Conservation (phyloP, 2,113 vertebrate genomes). For the Rafetus swinhoei region DNA sequence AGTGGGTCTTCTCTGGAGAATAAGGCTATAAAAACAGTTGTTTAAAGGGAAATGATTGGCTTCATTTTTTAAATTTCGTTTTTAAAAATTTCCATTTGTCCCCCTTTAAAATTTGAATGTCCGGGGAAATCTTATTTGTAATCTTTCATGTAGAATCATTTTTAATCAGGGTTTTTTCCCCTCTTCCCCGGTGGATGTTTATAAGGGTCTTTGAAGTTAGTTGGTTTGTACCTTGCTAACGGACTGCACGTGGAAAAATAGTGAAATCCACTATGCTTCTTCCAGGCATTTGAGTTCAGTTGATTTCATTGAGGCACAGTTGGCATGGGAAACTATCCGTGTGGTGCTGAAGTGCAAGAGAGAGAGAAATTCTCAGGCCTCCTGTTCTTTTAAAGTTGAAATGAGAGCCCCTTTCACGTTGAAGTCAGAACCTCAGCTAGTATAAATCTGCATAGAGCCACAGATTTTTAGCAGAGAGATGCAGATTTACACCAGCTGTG, state of each 20-base stretch:
- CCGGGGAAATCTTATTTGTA: not conserved
- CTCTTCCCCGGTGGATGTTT: not conserved
- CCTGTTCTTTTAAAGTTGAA: not conserved
- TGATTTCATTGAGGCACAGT: not conserved
- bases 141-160: not conserved
- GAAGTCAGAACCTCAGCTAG: not conserved
- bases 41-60: not conserved
- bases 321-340: not conserved
- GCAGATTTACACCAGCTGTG: not conserved
- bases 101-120: not conserved
- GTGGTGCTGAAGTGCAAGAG: not conserved
- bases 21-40: not conserved
- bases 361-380: not conserved
- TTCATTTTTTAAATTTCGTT: not conserved
- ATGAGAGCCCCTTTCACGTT: not conserved
- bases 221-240: not conserved
- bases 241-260: not conserved
- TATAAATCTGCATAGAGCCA: not conserved
- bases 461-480: not conserved
- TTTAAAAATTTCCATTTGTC: not conserved
- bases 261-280: not conserved
- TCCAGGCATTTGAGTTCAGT: not conserved
- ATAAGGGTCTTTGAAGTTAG: not conserved
- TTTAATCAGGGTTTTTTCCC: not conserved
- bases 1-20: not conserved